Evolutionary conservation across 2,888 invertebrate genomes (phyloP).

Genomic region (Andrena marginata): DNA sequence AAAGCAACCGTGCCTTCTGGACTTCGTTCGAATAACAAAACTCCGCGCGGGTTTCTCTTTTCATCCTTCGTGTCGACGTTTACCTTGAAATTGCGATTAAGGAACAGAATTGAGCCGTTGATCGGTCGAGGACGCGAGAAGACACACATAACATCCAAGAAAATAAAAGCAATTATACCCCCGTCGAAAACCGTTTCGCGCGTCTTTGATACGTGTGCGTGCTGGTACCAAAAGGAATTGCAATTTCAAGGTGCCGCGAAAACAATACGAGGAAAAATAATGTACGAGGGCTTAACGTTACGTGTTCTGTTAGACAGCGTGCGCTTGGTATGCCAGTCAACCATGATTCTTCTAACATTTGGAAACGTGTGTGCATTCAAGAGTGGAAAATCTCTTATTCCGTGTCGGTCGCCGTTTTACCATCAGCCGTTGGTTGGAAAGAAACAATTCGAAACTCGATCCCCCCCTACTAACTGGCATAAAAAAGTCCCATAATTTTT

Average conservation of each 20-base stretch:
- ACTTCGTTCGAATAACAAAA: slow-evolving; percentile 40
- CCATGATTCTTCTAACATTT: slow-evolving; percentile 45
- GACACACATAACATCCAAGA: background rate
- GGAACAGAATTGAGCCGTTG: slow-evolving; percentile 33
- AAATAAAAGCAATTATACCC: background rate
- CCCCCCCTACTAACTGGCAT: slow-evolving; percentile 64
- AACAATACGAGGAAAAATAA: background rate
- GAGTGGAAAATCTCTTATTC: slow-evolving; percentile 51
- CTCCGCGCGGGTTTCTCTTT: slow-evolving; percentile 31
- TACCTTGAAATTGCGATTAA: slow-evolving; percentile 59
- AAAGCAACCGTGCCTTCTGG: slow-evolving; percentile 60
- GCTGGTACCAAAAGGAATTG: slow-evolving; percentile 16
- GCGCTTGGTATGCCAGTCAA: slow-evolving; percentile 56
- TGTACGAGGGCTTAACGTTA: slow-evolving; percentile 39
- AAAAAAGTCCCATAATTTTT: slow-evolving; percentile 71
- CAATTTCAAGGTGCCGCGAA: slow-evolving; percentile 53
- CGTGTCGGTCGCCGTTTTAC: slow-evolving; percentile 35
- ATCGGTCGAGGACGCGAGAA: background rate
- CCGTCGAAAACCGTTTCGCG: background rate
- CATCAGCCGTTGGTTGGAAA: slow-evolving; percentile 44
- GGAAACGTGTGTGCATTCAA: slow-evolving; percentile 31
- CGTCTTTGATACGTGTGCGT: slow-evolving; percentile 14
- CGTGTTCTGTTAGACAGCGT: slow-evolving; percentile 57
- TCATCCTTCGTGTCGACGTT: background rate
- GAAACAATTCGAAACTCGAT: slow-evolving; percentile 59